Evolutionary conservation across 1,140 invertebrate species (phyloP).

Genomic region (Bombus pascuorum): DNA sequence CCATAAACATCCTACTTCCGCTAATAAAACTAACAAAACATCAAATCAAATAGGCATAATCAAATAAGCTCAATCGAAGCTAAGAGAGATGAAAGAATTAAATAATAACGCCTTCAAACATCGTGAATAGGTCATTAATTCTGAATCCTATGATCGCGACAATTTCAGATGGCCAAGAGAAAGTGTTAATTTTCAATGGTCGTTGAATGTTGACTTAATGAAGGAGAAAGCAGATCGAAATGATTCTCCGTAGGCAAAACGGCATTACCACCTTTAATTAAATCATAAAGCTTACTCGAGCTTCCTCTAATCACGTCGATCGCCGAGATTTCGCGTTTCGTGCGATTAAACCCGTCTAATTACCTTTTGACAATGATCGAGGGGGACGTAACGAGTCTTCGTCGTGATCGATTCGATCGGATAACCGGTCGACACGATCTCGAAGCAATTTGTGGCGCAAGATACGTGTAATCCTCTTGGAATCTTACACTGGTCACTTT

Average conservation of each 20-base stretch:
- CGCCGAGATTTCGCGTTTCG: background rate
- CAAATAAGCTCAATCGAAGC: too few species aligned
- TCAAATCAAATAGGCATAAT: too few species aligned
- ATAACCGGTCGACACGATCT: constrained; percentile 12
- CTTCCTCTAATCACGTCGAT: background rate
- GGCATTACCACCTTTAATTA: background rate
- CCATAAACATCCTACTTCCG: too few species aligned
- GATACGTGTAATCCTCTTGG: background rate
- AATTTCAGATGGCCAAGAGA: background rate
- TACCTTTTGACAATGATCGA: constrained; percentile 6
- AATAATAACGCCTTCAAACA: background rate
- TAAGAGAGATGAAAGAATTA: too few species aligned
- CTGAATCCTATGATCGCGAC: background rate
- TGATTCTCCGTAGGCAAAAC: background rate
- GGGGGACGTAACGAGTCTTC: background rate
- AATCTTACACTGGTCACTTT: background rate
- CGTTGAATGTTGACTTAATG: background rate
- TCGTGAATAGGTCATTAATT: background rate
- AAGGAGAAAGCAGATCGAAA: constrained; percentile 27
- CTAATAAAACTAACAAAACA: too few species aligned
- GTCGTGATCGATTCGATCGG: background rate
- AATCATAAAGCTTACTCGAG: background rate
- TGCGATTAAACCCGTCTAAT: constrained; percentile 9
- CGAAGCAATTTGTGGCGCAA: background rate
- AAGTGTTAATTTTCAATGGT: constrained; percentile 23